A percentile compares a stretch with the other conserved stretches of the same genome.
Evolutionary conservation across 1,140 invertebrate species (phyloP).

Genomic region (Rhyacophila brunnea): DNA sequence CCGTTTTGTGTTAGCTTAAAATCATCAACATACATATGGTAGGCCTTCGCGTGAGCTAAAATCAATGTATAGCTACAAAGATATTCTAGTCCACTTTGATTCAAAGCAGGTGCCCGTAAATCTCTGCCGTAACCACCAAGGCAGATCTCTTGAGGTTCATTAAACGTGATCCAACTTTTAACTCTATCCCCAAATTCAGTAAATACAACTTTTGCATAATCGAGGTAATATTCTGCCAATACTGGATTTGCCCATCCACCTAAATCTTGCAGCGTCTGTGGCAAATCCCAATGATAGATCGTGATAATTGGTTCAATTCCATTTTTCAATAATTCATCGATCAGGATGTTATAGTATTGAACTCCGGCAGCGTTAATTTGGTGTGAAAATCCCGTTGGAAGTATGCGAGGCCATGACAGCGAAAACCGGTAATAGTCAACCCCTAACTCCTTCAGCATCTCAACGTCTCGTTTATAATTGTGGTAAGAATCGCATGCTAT

Average conservation of each 20-base stretch:
- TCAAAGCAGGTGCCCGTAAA: constrained; percentile 41
- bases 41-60: constrained; percentile 41
- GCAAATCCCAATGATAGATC: constrained; percentile 39
- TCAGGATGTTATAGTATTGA: constrained; percentile 58
- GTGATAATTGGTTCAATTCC: constrained; percentile 43
- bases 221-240: constrained; percentile 43
- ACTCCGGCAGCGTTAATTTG: constrained; percentile 28
- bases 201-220: constrained; percentile 53
- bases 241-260: constrained; percentile 32
- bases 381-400: constrained; percentile 45
- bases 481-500: constrained; percentile 62
- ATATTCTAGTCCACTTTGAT: constrained; percentile 50
- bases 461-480: constrained; percentile 57
- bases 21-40: constrained; percentile 29
- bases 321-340: constrained; percentile 52
- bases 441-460: constrained; percentile 49
- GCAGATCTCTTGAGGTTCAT: constrained; percentile 52
- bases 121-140: constrained; percentile 46
- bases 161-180: constrained; percentile 52
- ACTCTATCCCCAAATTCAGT: constrained; percentile 52
- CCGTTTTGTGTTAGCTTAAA: constrained; percentile 25
- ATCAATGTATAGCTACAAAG: constrained; percentile 55
- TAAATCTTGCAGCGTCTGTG: constrained; percentile 36
- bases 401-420: constrained; percentile 53
- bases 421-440: constrained; percentile 52